Percentiles rank a stretch among this genome's conserved stretches.
Conservation (phyloP, 2,888 invertebrate species). For the Chymomyza amoena region DNA sequence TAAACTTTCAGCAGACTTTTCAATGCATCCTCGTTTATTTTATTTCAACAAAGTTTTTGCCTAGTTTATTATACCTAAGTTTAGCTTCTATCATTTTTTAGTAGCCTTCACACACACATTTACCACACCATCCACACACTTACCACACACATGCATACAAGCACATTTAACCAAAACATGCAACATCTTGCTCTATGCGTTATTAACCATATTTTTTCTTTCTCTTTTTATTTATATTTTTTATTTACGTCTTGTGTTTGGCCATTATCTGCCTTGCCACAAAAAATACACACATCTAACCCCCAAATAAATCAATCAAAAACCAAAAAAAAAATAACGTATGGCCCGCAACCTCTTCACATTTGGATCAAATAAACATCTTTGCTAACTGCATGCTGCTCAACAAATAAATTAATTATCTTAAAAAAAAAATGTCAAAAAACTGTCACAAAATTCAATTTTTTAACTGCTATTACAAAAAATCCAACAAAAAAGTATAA, state of each 20-base stretch:
- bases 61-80: background rate
- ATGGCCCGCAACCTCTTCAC: background rate
- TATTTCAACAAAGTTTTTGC: background rate
- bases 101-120: background rate
- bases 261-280: background rate
- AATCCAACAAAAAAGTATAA: slow-evolving; percentile 15
- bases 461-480: background rate
- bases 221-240: slow-evolving; percentile 5
- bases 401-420: slow-evolving; percentile 18
- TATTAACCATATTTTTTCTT: slow-evolving; percentile 8
- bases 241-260: background rate
- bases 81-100: background rate
- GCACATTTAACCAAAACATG: background rate
- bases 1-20: background rate
- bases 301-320: background rate
- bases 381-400: slow-evolving; percentile 28
- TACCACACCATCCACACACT: background rate
- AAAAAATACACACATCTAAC: background rate
- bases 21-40: background rate
- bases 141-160: background rate
- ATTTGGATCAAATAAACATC: slow-evolving; percentile 1
- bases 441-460: background rate
- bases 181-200: background rate
- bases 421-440: too few species aligned
- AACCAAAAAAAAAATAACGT: background rate